Conservation (phyloP, 2,797 vertebrate genomes). For the Chanos chanos region DNA sequence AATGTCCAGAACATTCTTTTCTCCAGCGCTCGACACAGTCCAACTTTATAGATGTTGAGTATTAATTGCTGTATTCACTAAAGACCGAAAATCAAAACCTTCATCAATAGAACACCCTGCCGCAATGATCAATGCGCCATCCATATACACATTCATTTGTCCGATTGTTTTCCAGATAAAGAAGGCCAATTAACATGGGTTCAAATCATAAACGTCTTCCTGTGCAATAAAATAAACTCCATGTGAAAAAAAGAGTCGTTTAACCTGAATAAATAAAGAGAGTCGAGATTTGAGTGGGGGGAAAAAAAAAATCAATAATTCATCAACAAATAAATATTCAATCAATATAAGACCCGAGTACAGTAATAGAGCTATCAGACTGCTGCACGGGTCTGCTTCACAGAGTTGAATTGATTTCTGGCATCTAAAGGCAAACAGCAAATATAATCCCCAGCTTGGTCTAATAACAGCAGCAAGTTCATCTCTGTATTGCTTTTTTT, state of each 20-base stretch:
- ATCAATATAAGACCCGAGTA: conserved; percentile 35
- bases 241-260: conserved; percentile 49
- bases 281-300: conserved; percentile 3
- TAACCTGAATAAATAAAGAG: conserved; percentile 43
- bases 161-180: conserved; percentile 42
- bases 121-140: conserved; percentile 53
- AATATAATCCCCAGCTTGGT: neutral
- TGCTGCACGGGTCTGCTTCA: neutral
- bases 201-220: conserved; percentile 40
- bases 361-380: conserved; percentile 38
- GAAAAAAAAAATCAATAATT: conserved; percentile 54
- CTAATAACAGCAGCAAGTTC: neutral
- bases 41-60: conserved; percentile 35
- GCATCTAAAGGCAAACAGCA: conserved; percentile 14
- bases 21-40: too few relatives aligned
- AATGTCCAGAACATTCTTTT: too few relatives aligned
- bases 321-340: conserved; percentile 53
- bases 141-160: conserved; percentile 53
- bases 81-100: conserved; percentile 29
- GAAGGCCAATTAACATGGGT: conserved; percentile 43
- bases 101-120: conserved; percentile 31
- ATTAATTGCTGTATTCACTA: conserved; percentile 28
- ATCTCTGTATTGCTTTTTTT: neutral
- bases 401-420: neutral
- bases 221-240: conserved; percentile 41